Base-by-base conservation (phyloP, 1,140 invertebrate genomes). In the Saccostrea cuccullata region DNA sequence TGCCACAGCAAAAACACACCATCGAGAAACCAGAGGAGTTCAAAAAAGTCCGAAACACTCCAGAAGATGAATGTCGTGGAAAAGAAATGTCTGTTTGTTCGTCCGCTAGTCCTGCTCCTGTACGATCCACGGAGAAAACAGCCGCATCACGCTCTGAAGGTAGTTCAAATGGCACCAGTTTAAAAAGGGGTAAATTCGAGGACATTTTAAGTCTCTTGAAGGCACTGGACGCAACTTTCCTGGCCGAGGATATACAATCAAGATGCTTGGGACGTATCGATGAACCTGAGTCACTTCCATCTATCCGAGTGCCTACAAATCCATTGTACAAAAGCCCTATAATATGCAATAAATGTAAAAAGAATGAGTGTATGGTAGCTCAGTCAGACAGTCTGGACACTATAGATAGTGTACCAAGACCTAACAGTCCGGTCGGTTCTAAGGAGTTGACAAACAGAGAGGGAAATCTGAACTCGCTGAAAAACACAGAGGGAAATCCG, bases 181-280 rank as follows among this genome's bases (percentile, higher is more conserved):
- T 9, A 47, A 47, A 47, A 67, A 67, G 6, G 17, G 60, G 60
- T 8, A 67, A 67, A 67, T n/a, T 67, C 60, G 60, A 67, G 17
- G 60, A 67, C 23, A 20, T 67, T 17, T 9, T 67, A 6, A 23
- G 17, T 67, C 60, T 67, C 23, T 5, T 67, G 20, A 20, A 23
- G 60, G 60, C 60, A 20, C 60, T 67, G 15, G 60, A 67, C 23
- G 60, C 60, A 67, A 67, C 60, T n/a, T 67, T 67, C 60, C 60
- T 67, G 20, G 60, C 60, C 60, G 23, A 20, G 1, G 60, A 67
- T 8, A 20, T 67, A 9, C 20, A 67, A 67, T n/a, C 6, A 20
- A 23, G n/a, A 23, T 20, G 23, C 5, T 9, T 67, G 20, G 6
- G 20, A 6, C 2, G 17, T 67, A 9, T 1, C 47, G 9, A 67